A percentile compares a stretch with the other conserved stretches of the same genome.
phyloP scores from a whole-genome alignment of 2,888 invertebrate genomes.

The Hypselothyrea guttata region DNA sequence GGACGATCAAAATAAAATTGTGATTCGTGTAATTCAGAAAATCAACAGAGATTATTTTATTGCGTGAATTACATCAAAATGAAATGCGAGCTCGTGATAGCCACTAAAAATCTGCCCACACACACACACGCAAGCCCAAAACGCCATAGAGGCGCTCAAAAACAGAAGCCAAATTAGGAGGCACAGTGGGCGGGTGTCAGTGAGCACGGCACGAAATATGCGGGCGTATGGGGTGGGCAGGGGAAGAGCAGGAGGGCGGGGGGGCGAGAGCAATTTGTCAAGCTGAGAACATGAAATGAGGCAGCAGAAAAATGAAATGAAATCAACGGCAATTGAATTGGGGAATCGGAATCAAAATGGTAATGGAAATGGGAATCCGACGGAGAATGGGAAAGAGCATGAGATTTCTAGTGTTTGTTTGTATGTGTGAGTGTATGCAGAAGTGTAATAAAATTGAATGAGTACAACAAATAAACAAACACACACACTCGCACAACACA shows the following conservation, averaged over 20 bases:
- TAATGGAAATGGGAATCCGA: slow-evolving; percentile 22
- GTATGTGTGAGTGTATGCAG: slow-evolving; percentile 20
- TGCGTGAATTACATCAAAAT: slow-evolving; percentile 67
- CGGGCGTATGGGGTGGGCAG: slow-evolving; percentile 1
- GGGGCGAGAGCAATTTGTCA: slow-evolving; percentile 47
- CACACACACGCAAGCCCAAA: slow-evolving; percentile 31
- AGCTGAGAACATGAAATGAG: slow-evolving; percentile 42
- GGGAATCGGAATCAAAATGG: slow-evolving; percentile 20
- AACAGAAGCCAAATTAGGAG: slow-evolving; percentile 59
- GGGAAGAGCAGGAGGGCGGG: too few species aligned
- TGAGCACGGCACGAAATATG: slow-evolving; percentile 36
- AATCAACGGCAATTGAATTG: slow-evolving; percentile 45
- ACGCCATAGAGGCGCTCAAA: slow-evolving; percentile 16
- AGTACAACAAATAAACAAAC: slow-evolving; percentile 31
- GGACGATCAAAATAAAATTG: slow-evolving; percentile 15
- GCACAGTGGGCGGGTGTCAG: slow-evolving; percentile 58
- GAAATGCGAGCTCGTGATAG: slow-evolving; percentile 67
- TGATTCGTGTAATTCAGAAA: slow-evolving; percentile 38
- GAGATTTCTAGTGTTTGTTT: slow-evolving; percentile 29
- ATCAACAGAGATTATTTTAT: slow-evolving; percentile 61
- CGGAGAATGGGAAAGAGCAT: neutral
- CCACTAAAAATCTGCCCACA: slow-evolving; percentile 58
- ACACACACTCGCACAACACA: slow-evolving; percentile 37
- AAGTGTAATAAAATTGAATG: slow-evolving; percentile 64
- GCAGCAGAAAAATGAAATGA: slow-evolving; percentile 39